These are phyloP conservation scores for Deilephila porcellus DNA, from an alignment of 2,888 invertebrate species.

Conservation along the genomic window DNA sequence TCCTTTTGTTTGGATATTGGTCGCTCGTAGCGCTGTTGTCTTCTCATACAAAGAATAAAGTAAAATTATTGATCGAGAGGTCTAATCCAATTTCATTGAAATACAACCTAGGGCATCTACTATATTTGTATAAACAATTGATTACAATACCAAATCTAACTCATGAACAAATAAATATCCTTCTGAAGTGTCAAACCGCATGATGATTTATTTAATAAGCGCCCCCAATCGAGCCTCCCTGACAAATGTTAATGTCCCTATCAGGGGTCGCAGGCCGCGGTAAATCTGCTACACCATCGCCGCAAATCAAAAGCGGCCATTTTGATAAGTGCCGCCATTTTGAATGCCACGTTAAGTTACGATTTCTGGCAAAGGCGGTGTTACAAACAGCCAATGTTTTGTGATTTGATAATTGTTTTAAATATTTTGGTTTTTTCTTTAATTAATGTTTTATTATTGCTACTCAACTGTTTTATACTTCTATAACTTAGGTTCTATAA, in stretches of 20 bases:
- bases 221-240: conserved; percentile 28
- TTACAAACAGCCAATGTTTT: background rate
- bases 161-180: background rate
- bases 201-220: conserved; percentile 32
- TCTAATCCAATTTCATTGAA: background rate
- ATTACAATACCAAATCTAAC: conserved; percentile 7
- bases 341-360: conserved; percentile 34
- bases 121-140: background rate
- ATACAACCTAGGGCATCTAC: background rate
- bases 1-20: too few species aligned
- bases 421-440: too few species aligned
- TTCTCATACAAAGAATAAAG: too few species aligned
- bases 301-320: conserved; percentile 53
- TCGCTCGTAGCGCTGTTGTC: too few species aligned
- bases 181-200: conserved; percentile 9
- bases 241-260: conserved; percentile 48
- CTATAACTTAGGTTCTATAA: too few species aligned
- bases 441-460: too few species aligned
- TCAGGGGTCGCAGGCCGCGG: conserved; percentile 46
- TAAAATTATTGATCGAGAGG: too few species aligned
- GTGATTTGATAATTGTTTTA: background rate
- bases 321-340: conserved; percentile 53
- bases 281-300: conserved; percentile 51
- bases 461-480: too few species aligned
- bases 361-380: conserved; percentile 20